Evolutionary conservation across 2,888 invertebrate genomes (phyloP).

Genomic region (Mallateleia sp.): DNA sequence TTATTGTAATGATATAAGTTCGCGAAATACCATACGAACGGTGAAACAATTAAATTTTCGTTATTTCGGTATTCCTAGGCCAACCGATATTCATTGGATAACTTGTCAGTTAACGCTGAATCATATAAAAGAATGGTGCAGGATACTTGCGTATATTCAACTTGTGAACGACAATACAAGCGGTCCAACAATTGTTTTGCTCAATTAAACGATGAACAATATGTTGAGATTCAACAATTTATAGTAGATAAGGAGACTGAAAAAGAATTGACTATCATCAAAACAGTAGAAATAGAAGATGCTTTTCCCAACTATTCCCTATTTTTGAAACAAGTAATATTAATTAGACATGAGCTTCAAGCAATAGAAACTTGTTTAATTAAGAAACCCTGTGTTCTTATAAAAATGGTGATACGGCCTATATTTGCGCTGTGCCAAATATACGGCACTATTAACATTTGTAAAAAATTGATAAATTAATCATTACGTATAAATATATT

Average conservation of each 20-base stretch:
- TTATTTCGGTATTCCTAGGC: neutral
- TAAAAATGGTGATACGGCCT: neutral
- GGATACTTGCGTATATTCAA: neutral
- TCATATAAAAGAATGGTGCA: constrained; percentile 5
- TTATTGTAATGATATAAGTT: neutral
- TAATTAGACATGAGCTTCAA: neutral
- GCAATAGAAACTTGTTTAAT: neutral
- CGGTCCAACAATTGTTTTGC: neutral
- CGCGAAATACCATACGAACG: neutral
- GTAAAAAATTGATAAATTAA: too few relatives aligned
- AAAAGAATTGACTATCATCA: neutral
- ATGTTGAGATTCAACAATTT: neutral
- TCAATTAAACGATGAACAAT: neutral
- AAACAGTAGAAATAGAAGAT: neutral
- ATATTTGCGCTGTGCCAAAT: neutral
- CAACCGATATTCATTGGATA: neutral
- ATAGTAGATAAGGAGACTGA: neutral
- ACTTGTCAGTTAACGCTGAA: neutral
- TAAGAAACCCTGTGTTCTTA: neutral
- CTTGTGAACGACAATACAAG: neutral
- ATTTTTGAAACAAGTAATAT: neutral
- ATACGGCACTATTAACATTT: neutral
- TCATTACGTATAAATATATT: too few relatives aligned
- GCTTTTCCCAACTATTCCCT: neutral
- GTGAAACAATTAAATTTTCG: neutral